These are phyloP conservation scores for Hesperia comma DNA, from an alignment of 2,888 invertebrate genomes.

Conservation along the genomic window DNA sequence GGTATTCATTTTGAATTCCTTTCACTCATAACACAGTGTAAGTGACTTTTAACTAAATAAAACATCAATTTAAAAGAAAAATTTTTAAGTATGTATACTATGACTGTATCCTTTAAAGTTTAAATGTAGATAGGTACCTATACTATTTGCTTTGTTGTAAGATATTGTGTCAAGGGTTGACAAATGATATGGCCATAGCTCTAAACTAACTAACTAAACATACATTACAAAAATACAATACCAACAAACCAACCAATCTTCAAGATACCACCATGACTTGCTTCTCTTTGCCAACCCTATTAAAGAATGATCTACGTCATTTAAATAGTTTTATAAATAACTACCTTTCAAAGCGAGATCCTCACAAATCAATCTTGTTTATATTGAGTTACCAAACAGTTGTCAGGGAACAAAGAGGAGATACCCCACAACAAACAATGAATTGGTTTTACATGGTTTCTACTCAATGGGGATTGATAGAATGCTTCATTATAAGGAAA, in stretches of 20 bases:
- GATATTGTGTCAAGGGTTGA: neutral
- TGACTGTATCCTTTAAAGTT: no score
- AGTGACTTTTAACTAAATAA: no score
- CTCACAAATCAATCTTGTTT: constrained; percentile 61
- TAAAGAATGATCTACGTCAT: constrained; percentile 29
- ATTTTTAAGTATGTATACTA: no score
- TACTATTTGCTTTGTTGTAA: no score
- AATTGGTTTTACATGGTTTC: constrained; percentile 32
- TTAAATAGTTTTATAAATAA: constrained; percentile 40
- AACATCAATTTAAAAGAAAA: no score
- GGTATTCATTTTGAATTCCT: no score
- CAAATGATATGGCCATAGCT: neutral
- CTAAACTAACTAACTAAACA: neutral
- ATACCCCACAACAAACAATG: constrained; percentile 42
- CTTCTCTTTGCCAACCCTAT: constrained; percentile 50
- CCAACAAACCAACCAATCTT: neutral
- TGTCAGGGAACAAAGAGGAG: constrained; percentile 57
- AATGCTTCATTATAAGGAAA: constrained; percentile 42
- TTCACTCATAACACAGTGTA: no score
- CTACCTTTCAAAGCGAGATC: constrained; percentile 44
- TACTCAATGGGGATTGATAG: constrained; percentile 44
- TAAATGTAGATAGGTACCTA: no score
- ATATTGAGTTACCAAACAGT: constrained; percentile 55
- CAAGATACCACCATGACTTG: constrained; percentile 45
- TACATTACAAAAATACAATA: neutral